phyloP scores from a whole-genome alignment of 2,113 vertebrate species.

The Brachyhypopomus occidentalis region DNA sequence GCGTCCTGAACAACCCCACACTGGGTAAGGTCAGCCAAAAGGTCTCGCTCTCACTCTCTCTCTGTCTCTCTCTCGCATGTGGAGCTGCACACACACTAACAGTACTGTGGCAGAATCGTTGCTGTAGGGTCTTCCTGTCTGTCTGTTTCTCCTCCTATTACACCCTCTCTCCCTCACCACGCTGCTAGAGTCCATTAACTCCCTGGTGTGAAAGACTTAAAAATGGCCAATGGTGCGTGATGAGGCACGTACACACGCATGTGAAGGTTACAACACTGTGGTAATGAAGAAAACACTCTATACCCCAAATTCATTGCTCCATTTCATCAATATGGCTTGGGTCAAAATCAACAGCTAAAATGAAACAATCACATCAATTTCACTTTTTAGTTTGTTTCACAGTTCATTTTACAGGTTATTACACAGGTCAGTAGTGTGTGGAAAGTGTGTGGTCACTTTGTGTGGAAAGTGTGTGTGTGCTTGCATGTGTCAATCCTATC shows the following conservation, averaged over 20 bases:
- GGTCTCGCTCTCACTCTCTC: conserved; percentile 6
- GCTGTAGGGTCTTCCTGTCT: conserved; percentile 37
- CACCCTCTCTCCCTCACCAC: conserved; percentile 58
- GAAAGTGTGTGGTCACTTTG: not conserved
- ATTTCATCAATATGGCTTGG: too few species aligned
- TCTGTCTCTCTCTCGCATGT: conserved; percentile 22
- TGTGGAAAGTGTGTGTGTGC: conserved; percentile 15
- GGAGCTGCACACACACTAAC: not conserved
- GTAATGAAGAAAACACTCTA: not conserved
- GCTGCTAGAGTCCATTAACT: conserved; percentile 73
- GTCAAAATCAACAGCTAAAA: too few species aligned
- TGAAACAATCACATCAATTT: not conserved
- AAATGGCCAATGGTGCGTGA: conserved; percentile 52
- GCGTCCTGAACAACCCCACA: conserved; percentile 26
- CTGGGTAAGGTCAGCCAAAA: conserved; percentile 33
- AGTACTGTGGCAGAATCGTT: conserved; percentile 24
- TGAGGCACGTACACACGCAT: conserved; percentile 26
- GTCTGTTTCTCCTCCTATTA: conserved; percentile 46
- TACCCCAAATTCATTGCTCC: too few species aligned
- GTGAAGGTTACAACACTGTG: not conserved
- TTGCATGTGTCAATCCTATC: not conserved
- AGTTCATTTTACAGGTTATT: too few species aligned
- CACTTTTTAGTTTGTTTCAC: too few species aligned
- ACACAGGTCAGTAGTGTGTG: too few species aligned
- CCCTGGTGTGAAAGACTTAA: conserved; percentile 64